A percentile compares a stretch with the other conserved stretches of the same genome.
Conservation (phyloP, 2,113 vertebrate species). For the Syngnathus scovelli region DNA sequence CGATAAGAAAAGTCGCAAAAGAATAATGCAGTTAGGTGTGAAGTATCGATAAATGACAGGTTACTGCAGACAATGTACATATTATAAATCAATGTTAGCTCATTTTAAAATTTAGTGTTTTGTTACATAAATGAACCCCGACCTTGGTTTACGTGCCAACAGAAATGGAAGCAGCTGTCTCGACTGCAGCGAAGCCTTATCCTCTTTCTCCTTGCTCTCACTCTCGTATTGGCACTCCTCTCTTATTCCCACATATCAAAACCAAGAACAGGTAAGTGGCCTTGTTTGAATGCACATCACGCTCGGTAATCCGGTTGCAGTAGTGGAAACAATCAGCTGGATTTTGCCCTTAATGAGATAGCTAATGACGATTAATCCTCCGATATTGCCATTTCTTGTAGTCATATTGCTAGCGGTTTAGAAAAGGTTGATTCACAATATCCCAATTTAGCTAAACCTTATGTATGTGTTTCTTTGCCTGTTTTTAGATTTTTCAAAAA, state of each 20-base stretch:
- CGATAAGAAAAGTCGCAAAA: no score
- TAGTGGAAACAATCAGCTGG: neutral
- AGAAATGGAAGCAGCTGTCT: constrained; percentile 98
- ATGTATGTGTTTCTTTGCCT: neutral
- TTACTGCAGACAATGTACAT: no score
- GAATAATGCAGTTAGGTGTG: no score
- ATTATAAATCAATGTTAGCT: no score
- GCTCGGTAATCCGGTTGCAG: neutral
- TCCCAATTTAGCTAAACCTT: neutral
- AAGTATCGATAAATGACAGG: no score
- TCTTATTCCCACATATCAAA: constrained; percentile 72
- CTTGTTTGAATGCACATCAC: no score
- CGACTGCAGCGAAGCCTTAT: constrained; percentile 83
- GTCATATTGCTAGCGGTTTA: neutral
- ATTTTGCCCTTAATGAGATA: neutral
- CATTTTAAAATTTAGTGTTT: no score
- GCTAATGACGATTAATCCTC: no score
- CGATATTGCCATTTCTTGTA: neutral
- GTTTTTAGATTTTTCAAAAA: constrained; percentile 59
- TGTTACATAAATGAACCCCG: neutral
- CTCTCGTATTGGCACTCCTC: constrained; percentile 77
- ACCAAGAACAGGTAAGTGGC: constrained; percentile 76
- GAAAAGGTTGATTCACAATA: neutral
- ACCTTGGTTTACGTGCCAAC: constrained; percentile 23
- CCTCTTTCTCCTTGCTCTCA: constrained; percentile 76